Evolutionary conservation across 2,797 vertebrate species (phyloP), one percentile per base, ranked within the genome.

Genomic region (Tarsius wallacei): DNA sequence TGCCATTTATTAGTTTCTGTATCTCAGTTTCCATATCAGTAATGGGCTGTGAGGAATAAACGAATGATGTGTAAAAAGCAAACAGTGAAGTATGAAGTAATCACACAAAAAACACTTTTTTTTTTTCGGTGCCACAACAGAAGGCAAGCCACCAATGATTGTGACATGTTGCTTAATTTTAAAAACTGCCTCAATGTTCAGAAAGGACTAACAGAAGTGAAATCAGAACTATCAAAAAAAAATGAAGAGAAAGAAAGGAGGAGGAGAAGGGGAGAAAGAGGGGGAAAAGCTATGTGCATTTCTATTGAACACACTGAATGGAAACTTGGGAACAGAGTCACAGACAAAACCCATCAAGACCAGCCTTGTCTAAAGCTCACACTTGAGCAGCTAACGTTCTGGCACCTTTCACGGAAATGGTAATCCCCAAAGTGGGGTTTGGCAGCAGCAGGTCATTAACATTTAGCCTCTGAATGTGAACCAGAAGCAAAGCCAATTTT

Each of bases 361-460:
- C 51, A 96, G 80, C 77, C 96, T 71, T 61, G 47, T 74, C 55
- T 33, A 68, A 97, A 94, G 93, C 47, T 97, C 0, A 1, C 84
- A 84, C 57, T 97, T 66, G 47, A 93, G 96, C 94, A 83, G 73
- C 91, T 96, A 81, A 94, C 1, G 82, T 91, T 96, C 92, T 96
- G 78, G 98, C 95, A 97, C 84, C 53, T 97, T 97, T 82, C 31
- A 12, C 1, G 21, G 89, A 42, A 97, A 97, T 92, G 97, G 98
- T 81, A 97, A 98, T 98, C 97, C 97, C 93, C 81, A 94, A 63
- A 93, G 93, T 97, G 97, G 89, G 96, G 89, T 84, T 96, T 97
- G 98, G 96, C 96, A 98, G 93, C 94, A 97, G 80, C 31, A 36
- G 57, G 73, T 59, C 74, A 95, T 91, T 94, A 96, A 85, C 57